Evolutionary conservation across 2,888 invertebrate genomes (phyloP).

Genomic region (Synergus japonicus): DNA sequence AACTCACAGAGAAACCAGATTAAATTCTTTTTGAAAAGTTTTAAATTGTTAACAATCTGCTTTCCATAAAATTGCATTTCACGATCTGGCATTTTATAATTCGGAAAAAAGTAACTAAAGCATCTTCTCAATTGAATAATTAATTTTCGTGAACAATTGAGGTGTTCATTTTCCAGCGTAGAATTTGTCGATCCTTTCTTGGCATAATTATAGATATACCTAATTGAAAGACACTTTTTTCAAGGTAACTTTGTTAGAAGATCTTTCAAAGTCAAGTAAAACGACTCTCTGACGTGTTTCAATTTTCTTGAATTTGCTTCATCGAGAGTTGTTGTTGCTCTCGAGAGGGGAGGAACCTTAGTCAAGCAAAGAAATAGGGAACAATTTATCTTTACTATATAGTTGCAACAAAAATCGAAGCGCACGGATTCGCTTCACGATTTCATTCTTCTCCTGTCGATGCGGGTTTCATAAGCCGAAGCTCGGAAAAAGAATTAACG

Average conservation of each 20-base stretch:
- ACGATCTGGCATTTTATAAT: not conserved
- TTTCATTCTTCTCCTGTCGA: not conserved
- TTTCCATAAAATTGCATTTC: conserved; percentile 11
- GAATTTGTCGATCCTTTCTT: not conserved
- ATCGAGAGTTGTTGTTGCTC: not conserved
- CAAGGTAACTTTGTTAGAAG: too few species aligned
- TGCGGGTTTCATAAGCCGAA: not conserved
- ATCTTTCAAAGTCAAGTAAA: too few species aligned
- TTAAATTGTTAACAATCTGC: conserved; percentile 8
- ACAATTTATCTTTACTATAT: not conserved
- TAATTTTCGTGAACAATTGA: too few species aligned
- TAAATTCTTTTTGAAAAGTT: not conserved
- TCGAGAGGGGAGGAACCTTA: not conserved
- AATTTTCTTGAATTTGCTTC: not conserved
- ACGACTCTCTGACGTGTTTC: not conserved
- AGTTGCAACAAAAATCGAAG: not conserved
- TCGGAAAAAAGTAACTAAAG: too few species aligned
- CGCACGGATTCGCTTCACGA: not conserved
- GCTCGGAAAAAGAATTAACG: not conserved
- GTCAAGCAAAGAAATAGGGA: not conserved
- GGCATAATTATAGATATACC: not conserved
- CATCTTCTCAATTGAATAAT: too few species aligned
- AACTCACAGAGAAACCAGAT: conserved; percentile 19
- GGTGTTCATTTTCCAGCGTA: too few species aligned
- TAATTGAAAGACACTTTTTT: too few species aligned